Percentiles rank a stretch among this genome's conserved stretches.
Evolutionary conservation across 2,797 vertebrate species (phyloP).

Genomic region (Nannoperca australis): DNA sequence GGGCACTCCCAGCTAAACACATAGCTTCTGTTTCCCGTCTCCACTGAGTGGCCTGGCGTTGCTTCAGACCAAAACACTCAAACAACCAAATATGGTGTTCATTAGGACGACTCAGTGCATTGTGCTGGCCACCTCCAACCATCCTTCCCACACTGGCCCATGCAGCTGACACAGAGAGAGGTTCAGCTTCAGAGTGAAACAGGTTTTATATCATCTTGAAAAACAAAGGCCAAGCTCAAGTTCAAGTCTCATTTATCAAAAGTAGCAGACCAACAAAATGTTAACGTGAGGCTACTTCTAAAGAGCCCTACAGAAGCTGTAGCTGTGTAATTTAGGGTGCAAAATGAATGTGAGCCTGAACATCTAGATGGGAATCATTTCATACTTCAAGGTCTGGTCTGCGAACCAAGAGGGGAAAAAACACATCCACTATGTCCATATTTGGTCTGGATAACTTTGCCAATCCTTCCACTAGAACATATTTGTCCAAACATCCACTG

Average conservation of each 20-base stretch:
- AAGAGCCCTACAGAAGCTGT: neutral
- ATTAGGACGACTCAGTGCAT: conserved; percentile 56
- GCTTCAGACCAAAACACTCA: conserved; percentile 73
- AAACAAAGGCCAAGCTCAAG: neutral
- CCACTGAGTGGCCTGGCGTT: conserved; percentile 63
- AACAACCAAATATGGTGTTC: conserved; percentile 82
- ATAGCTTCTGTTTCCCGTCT: conserved; percentile 76
- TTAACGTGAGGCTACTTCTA: conserved; percentile 6
- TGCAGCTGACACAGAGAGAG: neutral
- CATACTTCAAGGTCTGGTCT: conserved; percentile 70
- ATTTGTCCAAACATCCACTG: conserved; percentile 63
- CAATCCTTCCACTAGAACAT: conserved; percentile 61
- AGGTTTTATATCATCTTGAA: neutral
- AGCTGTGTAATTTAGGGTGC: neutral
- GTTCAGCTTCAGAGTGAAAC: conserved; percentile 19
- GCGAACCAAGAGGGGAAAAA: conserved; percentile 55
- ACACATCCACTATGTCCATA: conserved; percentile 81
- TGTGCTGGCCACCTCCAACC: conserved; percentile 47
- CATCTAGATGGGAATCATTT: conserved; percentile 57
- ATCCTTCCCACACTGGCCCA: conserved; percentile 31
- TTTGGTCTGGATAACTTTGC: conserved; percentile 80
- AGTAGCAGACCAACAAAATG: neutral
- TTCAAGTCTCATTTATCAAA: neutral
- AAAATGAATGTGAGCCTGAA: conserved; percentile 37
- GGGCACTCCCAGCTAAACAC: conserved; percentile 72